Evolutionary conservation across 2,888 invertebrate species (phyloP).

Genomic region (Eueremaeus valkanovi): DNA sequence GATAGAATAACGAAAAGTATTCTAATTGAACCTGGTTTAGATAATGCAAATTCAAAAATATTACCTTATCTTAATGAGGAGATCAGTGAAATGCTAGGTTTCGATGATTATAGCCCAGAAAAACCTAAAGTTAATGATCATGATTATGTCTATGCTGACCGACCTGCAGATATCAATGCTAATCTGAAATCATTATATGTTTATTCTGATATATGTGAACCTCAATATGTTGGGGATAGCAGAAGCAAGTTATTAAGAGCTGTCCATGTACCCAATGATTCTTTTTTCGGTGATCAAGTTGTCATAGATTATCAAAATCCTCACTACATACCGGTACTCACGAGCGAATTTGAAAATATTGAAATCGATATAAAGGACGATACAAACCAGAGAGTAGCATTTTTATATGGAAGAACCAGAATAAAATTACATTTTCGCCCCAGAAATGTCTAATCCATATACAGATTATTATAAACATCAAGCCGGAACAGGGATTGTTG

Average conservation of each 20-base stretch:
- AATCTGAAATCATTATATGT: not conserved
- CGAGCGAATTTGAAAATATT: not conserved
- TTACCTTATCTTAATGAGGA: not conserved
- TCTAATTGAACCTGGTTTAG: not conserved
- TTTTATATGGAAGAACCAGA: constrained; percentile 5
- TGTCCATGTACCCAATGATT: not conserved
- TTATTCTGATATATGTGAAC: constrained; percentile 25
- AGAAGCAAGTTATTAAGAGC: not conserved
- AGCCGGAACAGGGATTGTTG: not conserved
- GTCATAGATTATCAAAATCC: constrained; percentile 5
- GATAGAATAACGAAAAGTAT: not conserved
- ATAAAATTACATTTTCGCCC: not conserved
- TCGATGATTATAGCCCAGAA: not conserved
- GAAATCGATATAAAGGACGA: constrained; percentile 32
- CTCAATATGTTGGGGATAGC: constrained; percentile 6
- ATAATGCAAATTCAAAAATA: not conserved
- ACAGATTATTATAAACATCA: not conserved
- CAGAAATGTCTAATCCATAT: too few relatives aligned
- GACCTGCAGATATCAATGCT: not conserved
- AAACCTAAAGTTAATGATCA: not conserved
- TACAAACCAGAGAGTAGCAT: not conserved
- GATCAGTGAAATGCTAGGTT: not conserved
- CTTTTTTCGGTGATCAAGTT: not conserved
- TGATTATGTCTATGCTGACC: not conserved
- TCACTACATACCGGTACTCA: constrained; percentile 6